Base-by-base conservation (phyloP, 2,113 vertebrate species). In the Bufo bufo region DNA sequence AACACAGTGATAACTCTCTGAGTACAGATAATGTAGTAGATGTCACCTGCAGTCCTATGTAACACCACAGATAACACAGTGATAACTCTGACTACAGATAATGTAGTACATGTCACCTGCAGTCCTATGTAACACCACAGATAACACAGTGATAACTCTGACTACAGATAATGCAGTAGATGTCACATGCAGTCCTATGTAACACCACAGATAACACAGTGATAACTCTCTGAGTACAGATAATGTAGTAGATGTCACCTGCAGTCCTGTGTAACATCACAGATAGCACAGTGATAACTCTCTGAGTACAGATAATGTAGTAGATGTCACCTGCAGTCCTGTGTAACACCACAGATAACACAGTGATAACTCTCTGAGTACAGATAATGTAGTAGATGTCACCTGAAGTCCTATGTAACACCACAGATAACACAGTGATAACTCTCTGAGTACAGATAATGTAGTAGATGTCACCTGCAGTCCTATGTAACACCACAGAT, bases 401-500 rank as follows among this genome's bases (percentile, higher is more conserved):
- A 66, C 20, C 63, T 66, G 63, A 20, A 66, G 63, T 66, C 63
- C 63, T 66, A 66, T 66, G 63, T 66, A 66, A 66, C 63, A 66
- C 20, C 63, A 66, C 20, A 66, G 20, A 66, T 66, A 66, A n/a
- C 63, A 66, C 63, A 23, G 63, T 66, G 63, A 66, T 66, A n/a
- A 0, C 63, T 66, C 63, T 66, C 63, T 66, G 63, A 66, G 63
- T 23, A 69, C 65, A 69, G 8, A 69, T 69, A 23, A 11, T 69
- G 65, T 33, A 33, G 23, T 69, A 33, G 65, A 69, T 33, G 65
- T 69, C 8, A 12, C 23, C 23, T 69, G 65, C 65, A 69, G 65
- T 69, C 65, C 65, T 69, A 69, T 69, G 23, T 69, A 69, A 69
- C 65, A 69, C 65, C 65, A 71, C n/a, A 47, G 71, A 74, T 74